These are phyloP conservation scores for Lepilemur septentrionalis DNA, from an alignment of 2,797 vertebrate species.

Conservation along the genomic window DNA sequence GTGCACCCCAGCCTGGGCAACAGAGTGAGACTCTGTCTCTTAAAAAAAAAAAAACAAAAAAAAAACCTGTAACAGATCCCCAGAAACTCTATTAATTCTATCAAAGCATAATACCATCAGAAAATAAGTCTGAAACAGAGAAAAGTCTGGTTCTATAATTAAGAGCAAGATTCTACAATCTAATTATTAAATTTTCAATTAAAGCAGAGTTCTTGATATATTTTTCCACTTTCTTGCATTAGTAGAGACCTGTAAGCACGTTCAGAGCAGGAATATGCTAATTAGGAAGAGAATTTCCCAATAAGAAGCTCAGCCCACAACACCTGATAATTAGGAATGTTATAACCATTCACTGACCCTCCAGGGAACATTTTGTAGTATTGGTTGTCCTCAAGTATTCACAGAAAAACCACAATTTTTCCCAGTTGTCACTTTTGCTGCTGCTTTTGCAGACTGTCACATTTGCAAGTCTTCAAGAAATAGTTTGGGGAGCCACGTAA, in stretches of 20 bases:
- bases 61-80: neutral
- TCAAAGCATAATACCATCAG: slow-evolving; percentile 11
- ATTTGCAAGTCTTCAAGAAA: slow-evolving; percentile 24
- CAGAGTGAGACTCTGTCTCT: neutral
- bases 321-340: slow-evolving; percentile 48
- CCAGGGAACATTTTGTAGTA: neutral
- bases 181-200: slow-evolving; percentile 71
- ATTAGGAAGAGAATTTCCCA: slow-evolving; percentile 58
- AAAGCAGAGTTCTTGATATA: slow-evolving; percentile 3
- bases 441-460: slow-evolving; percentile 31
- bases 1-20: neutral
- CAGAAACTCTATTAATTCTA: slow-evolving; percentile 46
- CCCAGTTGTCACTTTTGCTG: neutral
- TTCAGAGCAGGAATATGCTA: slow-evolving; percentile 49
- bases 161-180: slow-evolving; percentile 36
- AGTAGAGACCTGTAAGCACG: slow-evolving; percentile 52
- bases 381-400: neutral
- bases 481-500: neutral
- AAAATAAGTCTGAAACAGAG: slow-evolving; percentile 46
- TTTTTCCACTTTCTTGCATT: slow-evolving; percentile 58
- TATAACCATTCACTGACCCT: slow-evolving; percentile 2
- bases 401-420: neutral
- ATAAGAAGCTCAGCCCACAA: neutral
- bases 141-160: slow-evolving; percentile 53
- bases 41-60: no score